A percentile compares a stretch with the other conserved stretches of the same genome.
phyloP scores from a whole-genome alignment of 2,888 invertebrate species.

The Sinopyrophorus schimmeli region DNA sequence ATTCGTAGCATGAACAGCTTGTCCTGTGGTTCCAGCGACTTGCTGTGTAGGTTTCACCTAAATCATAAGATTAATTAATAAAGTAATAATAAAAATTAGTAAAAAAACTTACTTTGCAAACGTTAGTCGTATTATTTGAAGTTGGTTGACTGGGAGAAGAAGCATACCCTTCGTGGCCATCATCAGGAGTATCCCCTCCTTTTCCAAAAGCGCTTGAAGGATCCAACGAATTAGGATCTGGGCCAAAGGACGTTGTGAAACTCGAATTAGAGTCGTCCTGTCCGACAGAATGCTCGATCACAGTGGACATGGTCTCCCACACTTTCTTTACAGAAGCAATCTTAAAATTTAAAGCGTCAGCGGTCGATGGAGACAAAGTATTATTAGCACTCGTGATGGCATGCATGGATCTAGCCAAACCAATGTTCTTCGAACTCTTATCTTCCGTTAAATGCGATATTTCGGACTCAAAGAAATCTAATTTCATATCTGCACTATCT shows the following conservation, averaged over 20 bases:
- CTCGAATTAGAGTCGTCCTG: conserved; percentile 54
- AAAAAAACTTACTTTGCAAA: conserved; percentile 69
- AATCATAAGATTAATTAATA: too few species aligned
- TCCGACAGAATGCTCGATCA: conserved; percentile 60
- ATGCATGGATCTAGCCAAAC: conserved; percentile 64
- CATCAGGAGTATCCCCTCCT: conserved; percentile 52
- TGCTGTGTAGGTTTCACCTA: conserved; percentile 85
- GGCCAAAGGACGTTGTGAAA: conserved; percentile 54
- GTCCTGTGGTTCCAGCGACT: conserved; percentile 59
- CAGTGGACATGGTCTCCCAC: conserved; percentile 78
- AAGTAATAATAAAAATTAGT: too few species aligned
- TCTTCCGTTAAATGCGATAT: conserved; percentile 75
- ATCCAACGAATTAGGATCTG: conserved; percentile 54
- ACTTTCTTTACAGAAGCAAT: conserved; percentile 92
- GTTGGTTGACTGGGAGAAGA: conserved; percentile 58
- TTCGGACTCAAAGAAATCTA: conserved; percentile 90
- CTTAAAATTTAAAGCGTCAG: conserved; percentile 85
- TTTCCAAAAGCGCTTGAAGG: conserved; percentile 52
- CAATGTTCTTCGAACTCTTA: conserved; percentile 61
- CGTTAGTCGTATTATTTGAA: conserved; percentile 61
- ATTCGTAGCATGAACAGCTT: conserved; percentile 46
- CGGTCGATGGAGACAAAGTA: conserved; percentile 79
- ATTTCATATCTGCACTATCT: conserved; percentile 84
- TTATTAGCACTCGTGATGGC: conserved; percentile 65
- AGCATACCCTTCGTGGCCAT: conserved; percentile 60